Evolutionary conservation across 1,140 invertebrate genomes (phyloP), one percentile per base, ranked within the genome.

Genomic region (Druon quercuslanigerum): DNA sequence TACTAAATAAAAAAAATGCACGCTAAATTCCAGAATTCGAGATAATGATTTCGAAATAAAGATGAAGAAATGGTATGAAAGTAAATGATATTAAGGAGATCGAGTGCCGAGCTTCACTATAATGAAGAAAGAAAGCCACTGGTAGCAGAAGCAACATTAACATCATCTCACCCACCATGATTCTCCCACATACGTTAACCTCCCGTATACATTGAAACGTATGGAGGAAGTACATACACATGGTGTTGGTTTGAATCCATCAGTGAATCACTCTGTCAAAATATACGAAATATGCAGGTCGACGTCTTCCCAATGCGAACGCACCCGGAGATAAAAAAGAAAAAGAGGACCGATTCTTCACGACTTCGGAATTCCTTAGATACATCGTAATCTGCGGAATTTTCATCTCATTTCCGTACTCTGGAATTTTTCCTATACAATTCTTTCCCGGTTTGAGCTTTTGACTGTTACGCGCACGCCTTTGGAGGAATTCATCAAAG

Each of bases 211-310:
- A 75, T 77, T 82, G 78, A 78, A 79, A 82, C 51, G 60, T 16
- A 70, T 78, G 71, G 73, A 79, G 80, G 78, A 75, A 80, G 78
- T 51, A 81, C 40, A 46, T 81, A 81, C 75, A 79, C 74, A 80
- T 83, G 82, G 79, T 77, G 71, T 75, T 80, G 57, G 46, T 71
- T 57, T 76, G 74, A 81, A 83, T 80, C 46, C 76, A 75, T 76
- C 79, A 82, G 78, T 84, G 83, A 86, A 84, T 86, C 83, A 84
- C 78, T 77, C 82, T 79, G 74, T 83, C 76, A 82, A 86, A 86
- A 86, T 83, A 85, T 82, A 86, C 85, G 78, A 74, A 83, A 76
- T 74, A 76, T 79, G 50, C 17, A 66, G 51, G 51, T 51, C 71
- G 71, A 72, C 46, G 71, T 51, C 71, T 50, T 72, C n/a, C 51